Evolutionary conservation across 1,140 invertebrate genomes (phyloP).

Genomic region (Notospermus geniculatus): DNA sequence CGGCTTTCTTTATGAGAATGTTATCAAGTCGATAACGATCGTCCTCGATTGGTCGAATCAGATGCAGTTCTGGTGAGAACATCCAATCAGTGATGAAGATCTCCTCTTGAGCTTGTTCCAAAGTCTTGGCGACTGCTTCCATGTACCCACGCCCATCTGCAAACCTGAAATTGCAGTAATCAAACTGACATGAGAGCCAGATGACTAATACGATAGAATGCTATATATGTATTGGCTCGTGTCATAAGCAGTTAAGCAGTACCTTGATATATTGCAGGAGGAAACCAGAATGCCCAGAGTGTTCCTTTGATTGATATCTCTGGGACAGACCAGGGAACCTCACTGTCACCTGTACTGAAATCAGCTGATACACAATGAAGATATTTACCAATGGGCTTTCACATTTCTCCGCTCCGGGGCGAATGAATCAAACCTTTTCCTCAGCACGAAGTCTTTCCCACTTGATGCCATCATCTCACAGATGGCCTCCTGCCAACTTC

Average conservation of each 20-base stretch:
- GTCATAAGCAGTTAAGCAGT: too few relatives aligned
- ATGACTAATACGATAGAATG: too few relatives aligned
- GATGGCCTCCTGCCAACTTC: too few relatives aligned
- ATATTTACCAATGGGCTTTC: slow-evolving; percentile 67
- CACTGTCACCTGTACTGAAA: too few relatives aligned
- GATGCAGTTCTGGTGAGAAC: slow-evolving; percentile 89
- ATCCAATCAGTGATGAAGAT: slow-evolving; percentile 94
- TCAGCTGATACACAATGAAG: too few relatives aligned
- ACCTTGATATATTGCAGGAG: too few relatives aligned
- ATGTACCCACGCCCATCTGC: slow-evolving; percentile 87
- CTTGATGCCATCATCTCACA: too few relatives aligned
- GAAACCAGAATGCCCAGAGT: too few relatives aligned
- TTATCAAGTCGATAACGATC: slow-evolving; percentile 85
- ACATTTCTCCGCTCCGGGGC: slow-evolving; percentile 70
- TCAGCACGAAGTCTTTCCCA: slow-evolving; percentile 56
- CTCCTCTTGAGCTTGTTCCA: slow-evolving; percentile 87
- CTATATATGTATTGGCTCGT: too few relatives aligned
- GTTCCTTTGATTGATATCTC: too few relatives aligned
- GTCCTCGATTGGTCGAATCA: slow-evolving; percentile 78
- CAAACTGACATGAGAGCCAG: too few relatives aligned
- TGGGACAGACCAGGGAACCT: too few relatives aligned
- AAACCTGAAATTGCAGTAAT: slow-evolving; percentile 52
- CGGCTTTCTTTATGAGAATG: slow-evolving; percentile 83
- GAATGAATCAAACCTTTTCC: slow-evolving; percentile 79
- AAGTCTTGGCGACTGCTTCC: slow-evolving; percentile 81